Base-by-base conservation (phyloP, 2,888 invertebrate genomes). In the Callyntrura guangdongensis region DNA sequence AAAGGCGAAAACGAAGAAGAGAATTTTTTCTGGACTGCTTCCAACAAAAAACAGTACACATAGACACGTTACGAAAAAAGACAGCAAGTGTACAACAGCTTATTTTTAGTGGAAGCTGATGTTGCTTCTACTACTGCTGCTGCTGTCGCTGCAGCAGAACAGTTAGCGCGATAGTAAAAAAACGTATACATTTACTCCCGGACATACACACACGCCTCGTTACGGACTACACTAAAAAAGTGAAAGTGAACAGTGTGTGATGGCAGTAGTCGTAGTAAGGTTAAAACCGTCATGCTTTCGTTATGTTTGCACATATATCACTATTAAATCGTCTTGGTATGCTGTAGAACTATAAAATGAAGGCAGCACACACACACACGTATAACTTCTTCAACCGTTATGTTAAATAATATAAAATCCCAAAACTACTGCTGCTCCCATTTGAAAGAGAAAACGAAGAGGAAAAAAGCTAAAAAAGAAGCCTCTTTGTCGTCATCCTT, bases 261-360 rank as follows among this genome's bases (percentile, higher is more conserved):
- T 20, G 36, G 82, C 14, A 36, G 17, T n/a, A 27, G 56, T 20
- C 20, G 25, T 61, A 47, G 53, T 45, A 47, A 64, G 87, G 89
- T 64, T 88, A 81, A 53, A 36, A 36, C 36, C 36, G 36, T 36
- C 36, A 36, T 36, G 36, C 36, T 36, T 36, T 36, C 36, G 83
- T 82, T 89, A 89, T 83, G 89, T 89, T 79, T 79, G 85, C 84
- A 49, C 89, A 85, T 89, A 89, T 81, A 89, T 89, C 89, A 89
- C 84, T 85, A 89, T 89, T 85, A 89, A 89, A 89, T 88, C 88
- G 82, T 67, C 67, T 25, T 67, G 25, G 72, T 11, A 74, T 53
- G 56, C 64, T 36, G 22, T 61, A 25, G 1, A 2, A 56, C 11
- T 27, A 45, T 59, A 72, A 56, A 69, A 20, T 20, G 72, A 67